These are phyloP conservation scores for Nannospalax galili DNA, from an alignment of 2,113 vertebrate genomes.

Conservation along the genomic window DNA sequence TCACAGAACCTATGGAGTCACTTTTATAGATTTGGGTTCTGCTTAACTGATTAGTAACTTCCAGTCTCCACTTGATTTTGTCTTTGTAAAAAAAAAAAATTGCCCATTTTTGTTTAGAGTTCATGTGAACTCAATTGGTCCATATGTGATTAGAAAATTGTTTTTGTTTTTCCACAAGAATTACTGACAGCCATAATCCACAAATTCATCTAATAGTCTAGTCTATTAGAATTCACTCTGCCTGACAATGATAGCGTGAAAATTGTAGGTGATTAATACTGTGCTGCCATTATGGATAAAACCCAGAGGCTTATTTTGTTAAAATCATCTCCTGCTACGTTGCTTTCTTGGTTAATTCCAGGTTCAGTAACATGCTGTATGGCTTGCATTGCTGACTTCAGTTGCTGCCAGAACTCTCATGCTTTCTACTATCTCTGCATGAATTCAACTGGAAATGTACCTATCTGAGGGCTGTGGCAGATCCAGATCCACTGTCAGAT, in stretches of 20 bases:
- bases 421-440: background rate
- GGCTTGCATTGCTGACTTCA: background rate
- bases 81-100: background rate
- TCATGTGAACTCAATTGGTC: background rate
- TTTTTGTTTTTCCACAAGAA: constrained; percentile 24
- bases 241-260: background rate
- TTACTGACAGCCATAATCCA: background rate
- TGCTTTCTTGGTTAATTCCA: constrained; percentile 25
- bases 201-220: background rate
- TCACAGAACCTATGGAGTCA: background rate
- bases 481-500: background rate
- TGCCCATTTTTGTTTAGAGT: background rate
- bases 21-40: background rate
- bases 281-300: background rate
- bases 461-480: background rate
- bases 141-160: background rate
- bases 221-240: background rate
- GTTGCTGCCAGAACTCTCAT: background rate
- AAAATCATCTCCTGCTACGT: background rate
- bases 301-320: background rate
- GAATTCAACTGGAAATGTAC: background rate
- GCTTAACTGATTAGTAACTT: background rate
- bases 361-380: background rate
- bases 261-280: background rate
- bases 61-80: background rate